Evolutionary conservation across 1,140 invertebrate genomes (phyloP).

Genomic region (Eumaeus atala): DNA sequence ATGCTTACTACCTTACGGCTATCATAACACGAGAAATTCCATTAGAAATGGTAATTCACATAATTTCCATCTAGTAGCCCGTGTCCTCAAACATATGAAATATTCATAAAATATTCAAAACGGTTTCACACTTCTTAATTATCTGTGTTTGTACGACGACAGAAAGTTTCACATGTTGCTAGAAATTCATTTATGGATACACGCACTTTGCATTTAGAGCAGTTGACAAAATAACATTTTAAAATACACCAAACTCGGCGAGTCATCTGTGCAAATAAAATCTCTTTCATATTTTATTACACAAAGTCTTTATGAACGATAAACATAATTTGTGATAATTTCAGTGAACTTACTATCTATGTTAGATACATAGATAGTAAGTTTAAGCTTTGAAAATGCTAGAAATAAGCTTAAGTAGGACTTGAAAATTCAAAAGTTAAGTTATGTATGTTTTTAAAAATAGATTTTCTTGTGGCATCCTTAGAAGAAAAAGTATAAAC

Average conservation of each 20-base stretch:
- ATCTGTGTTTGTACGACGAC: slow-evolving; percentile 57
- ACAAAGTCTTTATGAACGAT: no score
- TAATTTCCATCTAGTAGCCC: slow-evolving; percentile 61
- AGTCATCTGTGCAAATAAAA: no score
- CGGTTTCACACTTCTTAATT: slow-evolving; percentile 68
- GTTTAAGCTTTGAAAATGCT: no score
- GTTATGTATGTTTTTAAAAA: no score
- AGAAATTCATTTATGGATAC: slow-evolving; percentile 37
- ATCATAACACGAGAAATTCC: slow-evolving; percentile 38
- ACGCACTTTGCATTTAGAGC: slow-evolving; percentile 31
- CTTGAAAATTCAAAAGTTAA: no score
- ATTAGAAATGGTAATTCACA: slow-evolving; percentile 62
- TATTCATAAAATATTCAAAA: slow-evolving; percentile 68
- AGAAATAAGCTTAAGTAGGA: no score
- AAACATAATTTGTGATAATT: no score
- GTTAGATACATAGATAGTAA: no score
- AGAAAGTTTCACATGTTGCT: slow-evolving; percentile 52
- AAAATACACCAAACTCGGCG: slow-evolving; percentile 1
- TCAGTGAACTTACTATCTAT: no score
- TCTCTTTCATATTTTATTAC: no score
- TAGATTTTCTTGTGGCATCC: no score
- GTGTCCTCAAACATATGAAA: slow-evolving; percentile 69
- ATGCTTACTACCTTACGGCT: not conserved
- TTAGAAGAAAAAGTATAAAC: no score
- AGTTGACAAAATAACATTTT: slow-evolving; percentile 18